phyloP scores from a whole-genome alignment of 2,113 vertebrate genomes.

The Chloropsis hardwickii region DNA sequence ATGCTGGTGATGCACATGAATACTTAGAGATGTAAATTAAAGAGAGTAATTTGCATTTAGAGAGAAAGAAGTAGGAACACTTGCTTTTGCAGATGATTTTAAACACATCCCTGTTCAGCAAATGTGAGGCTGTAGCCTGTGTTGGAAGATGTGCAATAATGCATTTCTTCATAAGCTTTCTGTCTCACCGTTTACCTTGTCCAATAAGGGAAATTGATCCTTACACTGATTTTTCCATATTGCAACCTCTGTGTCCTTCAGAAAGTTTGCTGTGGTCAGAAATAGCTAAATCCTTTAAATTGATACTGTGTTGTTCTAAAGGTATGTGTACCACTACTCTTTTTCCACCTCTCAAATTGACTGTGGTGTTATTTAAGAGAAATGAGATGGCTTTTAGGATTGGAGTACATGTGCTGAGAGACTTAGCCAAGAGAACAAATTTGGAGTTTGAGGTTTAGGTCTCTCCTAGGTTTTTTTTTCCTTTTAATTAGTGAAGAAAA shows the following conservation, averaged over 20 bases:
- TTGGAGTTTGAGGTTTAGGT: neutral
- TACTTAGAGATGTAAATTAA: neutral
- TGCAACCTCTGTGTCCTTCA: neutral
- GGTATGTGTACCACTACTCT: neutral
- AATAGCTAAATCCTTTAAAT: neutral
- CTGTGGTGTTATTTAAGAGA: neutral
- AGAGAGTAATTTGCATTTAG: neutral
- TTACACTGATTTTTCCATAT: neutral
- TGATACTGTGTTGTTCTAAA: neutral
- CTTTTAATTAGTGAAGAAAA: neutral
- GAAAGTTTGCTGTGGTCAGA: neutral
- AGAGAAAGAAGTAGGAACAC: neutral
- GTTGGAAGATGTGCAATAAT: neutral
- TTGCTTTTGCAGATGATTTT: neutral
- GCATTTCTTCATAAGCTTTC: neutral
- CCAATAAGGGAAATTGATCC: neutral
- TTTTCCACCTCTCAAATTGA: neutral
- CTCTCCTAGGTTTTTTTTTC: neutral
- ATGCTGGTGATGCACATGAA: neutral
- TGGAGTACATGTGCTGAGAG: neutral
- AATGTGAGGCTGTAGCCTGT: neutral
- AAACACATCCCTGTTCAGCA: neutral
- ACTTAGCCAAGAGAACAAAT: neutral
- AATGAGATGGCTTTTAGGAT: neutral
- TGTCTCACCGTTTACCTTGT: neutral